Conservation (phyloP, 92 coral and sea anemone genomes). For the Anthopleura xanthogrammica region DNA sequence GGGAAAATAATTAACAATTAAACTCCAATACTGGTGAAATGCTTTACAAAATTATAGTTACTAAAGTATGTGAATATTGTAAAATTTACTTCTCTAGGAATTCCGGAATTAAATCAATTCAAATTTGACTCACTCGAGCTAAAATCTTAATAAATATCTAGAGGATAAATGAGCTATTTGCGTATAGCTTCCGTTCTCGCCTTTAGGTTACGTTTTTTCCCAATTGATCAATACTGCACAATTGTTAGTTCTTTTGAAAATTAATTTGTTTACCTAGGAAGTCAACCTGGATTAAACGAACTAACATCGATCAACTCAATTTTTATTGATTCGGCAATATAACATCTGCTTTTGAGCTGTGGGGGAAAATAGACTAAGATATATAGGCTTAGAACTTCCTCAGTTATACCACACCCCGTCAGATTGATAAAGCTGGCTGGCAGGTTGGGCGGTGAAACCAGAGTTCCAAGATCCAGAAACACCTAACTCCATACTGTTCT, state of each 20-base stretch:
- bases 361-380: background rate
- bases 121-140: background rate
- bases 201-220: background rate
- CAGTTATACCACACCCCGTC: background rate
- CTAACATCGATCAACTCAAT: background rate
- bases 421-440: background rate
- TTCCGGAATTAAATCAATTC: background rate
- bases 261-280: constrained; percentile 29
- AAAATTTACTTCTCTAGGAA: background rate
- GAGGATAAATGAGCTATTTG: background rate
- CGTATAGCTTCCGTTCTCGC: background rate
- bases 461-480: background rate
- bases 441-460: background rate
- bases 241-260: constrained; percentile 7
- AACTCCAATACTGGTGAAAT: no score
- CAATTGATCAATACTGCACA: background rate
- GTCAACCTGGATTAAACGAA: background rate
- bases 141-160: background rate
- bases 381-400: background rate
- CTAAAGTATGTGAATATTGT: no score
- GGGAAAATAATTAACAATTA: no score
- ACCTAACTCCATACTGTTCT: background rate
- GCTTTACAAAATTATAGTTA: no score
- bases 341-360: background rate
- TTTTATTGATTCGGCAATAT: constrained; percentile 1